A percentile compares a stretch with the other conserved stretches of the same genome.
Conservation (phyloP, 2,113 vertebrate species). For the Crotophaga sulcirostris region DNA sequence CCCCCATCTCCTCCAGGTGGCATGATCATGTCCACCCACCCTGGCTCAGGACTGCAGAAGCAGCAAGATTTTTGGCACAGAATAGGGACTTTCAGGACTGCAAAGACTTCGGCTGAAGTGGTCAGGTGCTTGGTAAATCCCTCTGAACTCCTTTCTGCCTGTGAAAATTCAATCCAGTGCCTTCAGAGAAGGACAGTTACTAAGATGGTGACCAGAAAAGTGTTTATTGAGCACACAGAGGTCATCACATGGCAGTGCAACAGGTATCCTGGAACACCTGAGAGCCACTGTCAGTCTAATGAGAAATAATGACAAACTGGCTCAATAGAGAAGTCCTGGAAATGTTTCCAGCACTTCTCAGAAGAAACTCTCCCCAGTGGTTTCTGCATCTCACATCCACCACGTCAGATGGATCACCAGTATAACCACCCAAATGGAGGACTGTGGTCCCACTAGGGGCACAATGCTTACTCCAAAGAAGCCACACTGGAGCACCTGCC, state of each 20-base stretch:
- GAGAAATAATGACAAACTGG: background rate
- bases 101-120: background rate
- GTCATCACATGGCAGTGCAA: background rate
- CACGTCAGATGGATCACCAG: background rate
- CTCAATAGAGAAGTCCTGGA: background rate
- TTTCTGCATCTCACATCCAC: background rate
- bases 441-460: background rate
- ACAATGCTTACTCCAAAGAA: background rate
- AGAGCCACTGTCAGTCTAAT: background rate
- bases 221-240: background rate
- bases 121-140: too few relatives aligned
- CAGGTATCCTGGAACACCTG: background rate
- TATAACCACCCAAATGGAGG: background rate
- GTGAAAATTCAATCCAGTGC: background rate
- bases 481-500: background rate
- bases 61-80: background rate
- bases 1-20: background rate
- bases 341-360: background rate
- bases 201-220: background rate
- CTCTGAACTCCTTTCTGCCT: background rate
- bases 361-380: background rate
- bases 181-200: background rate
- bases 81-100: background rate
- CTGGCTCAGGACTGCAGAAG: background rate
- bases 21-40: fast-evolving